Conservation (phyloP, 1,140 invertebrate genomes). For the Drosophila equinoxialis region DNA sequence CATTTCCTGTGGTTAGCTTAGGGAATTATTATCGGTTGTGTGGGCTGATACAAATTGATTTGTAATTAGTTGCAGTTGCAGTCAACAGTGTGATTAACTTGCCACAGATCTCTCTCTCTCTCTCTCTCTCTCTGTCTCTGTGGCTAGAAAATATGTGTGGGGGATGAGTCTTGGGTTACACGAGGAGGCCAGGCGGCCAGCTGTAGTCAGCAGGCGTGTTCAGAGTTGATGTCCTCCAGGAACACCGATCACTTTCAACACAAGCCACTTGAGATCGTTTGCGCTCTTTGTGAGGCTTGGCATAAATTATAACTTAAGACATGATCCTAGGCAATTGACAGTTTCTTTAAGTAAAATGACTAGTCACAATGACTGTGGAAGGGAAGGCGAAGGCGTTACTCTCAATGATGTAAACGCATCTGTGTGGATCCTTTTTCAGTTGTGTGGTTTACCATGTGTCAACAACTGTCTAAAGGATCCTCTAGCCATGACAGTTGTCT, state of each 20-base stretch:
- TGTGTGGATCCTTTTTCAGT: slow-evolving; percentile 41
- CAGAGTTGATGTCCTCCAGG: slow-evolving; percentile 4
- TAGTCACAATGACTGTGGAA: slow-evolving; percentile 21
- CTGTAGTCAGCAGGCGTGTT: slow-evolving; percentile 62
- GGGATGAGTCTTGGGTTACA: slow-evolving; percentile 58
- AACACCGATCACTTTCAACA: slow-evolving; percentile 35
- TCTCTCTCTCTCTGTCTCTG: not conserved
- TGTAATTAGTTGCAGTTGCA: slow-evolving; percentile 80
- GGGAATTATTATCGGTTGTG: slow-evolving; percentile 31
- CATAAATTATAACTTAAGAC: slow-evolving; percentile 58
- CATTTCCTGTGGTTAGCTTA: slow-evolving; percentile 53
- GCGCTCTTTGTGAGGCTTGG: not conserved
- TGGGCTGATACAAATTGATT: slow-evolving; percentile 74
- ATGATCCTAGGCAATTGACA: slow-evolving; percentile 74
- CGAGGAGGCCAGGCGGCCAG: slow-evolving; percentile 32
- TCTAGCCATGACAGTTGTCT: slow-evolving; percentile 52
- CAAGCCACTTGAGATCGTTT: slow-evolving; percentile 56
- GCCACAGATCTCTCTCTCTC: slow-evolving; percentile 15
- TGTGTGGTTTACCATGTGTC: slow-evolving; percentile 63
- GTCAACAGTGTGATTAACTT: slow-evolving; percentile 73
- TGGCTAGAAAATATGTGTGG: not conserved
- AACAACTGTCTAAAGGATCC: slow-evolving; percentile 53
- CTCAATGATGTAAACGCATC: slow-evolving; percentile 61
- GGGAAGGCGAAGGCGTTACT: slow-evolving; percentile 23
- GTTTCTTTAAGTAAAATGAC: slow-evolving; percentile 56